Evolutionary conservation across 1,140 invertebrate species (phyloP), one percentile per base, ranked within the genome.

Genomic region (Scaptomyza graminum): DNA sequence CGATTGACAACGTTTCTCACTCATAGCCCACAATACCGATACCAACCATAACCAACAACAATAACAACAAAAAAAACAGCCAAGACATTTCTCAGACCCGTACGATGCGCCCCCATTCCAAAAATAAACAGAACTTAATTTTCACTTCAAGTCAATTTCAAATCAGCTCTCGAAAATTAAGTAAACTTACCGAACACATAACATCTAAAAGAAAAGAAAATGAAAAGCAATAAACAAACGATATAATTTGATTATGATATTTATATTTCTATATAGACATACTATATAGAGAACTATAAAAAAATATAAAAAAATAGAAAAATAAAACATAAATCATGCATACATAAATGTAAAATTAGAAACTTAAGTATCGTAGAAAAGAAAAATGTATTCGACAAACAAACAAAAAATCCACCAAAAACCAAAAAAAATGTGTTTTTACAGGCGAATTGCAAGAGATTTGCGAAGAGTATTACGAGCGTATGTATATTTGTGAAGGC

Each of bases 401-500:
- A 5, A 43, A 56, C 12, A 51, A 68, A 62, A 34, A 61, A 52
- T 15, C 18, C 72, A 69, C 44, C 47, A 67, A 74, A 70, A 54
- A 57, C n/a, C n/a, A 74, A 70, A 54, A 57, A 43, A 81, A 83
- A 61, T 67, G 70, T 83, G 56, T 88, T 90, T 90, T 91, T 91
- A 69, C 91, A 92, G 91, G 90, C 87, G 89, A 92, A 89, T 91
- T 92, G 88, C 96, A 95, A 95, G 94, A 94, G 94, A 96, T 98
- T 94, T 95, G 96, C 94, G 95, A 97, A 95, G 96, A 97, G 93
- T 97, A 99, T 95, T 96, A 97, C 95, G 95, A 97, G 93, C 97
- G 97, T 94, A 95, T 99, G 94, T 96, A 96, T 95, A 94, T 96
- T 94, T 97, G 98, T 94, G 98, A 99, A 95, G 96, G 97, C 94